Percentiles rank a stretch among this genome's conserved stretches.
Evolutionary conservation across 2,113 vertebrate genomes (phyloP).

Genomic region (rabbit (Oryctolagus cuniculus)): DNA sequence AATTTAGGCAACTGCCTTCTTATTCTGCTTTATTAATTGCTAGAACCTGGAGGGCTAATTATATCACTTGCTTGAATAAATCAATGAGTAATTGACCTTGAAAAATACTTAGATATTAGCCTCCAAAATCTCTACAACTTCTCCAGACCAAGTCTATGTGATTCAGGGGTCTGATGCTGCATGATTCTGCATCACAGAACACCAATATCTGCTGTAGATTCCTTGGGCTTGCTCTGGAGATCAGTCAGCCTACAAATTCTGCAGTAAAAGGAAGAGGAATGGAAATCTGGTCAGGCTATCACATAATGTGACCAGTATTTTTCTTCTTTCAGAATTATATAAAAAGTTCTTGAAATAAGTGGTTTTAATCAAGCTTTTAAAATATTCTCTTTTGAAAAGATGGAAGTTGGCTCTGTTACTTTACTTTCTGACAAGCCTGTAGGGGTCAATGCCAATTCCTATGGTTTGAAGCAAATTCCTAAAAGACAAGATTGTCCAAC

Average conservation of each 20-base stretch:
- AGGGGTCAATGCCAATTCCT: not conserved
- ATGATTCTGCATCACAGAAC: not conserved
- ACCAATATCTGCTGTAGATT: not conserved
- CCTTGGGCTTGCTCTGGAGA: not conserved
- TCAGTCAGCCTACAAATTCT: not conserved
- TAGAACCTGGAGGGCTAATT: not conserved
- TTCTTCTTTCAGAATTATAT: not conserved
- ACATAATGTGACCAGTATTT: not conserved
- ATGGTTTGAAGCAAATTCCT: not conserved
- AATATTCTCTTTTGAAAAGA: conserved; percentile 1
- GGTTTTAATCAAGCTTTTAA: conserved; percentile 1
- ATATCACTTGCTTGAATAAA: not conserved
- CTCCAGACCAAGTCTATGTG: not conserved
- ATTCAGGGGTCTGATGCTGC: not conserved
- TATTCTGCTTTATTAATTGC: not conserved
- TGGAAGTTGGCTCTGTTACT: not conserved
- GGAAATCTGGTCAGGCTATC: not conserved
- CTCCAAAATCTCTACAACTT: not conserved
- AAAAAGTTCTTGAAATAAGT: not conserved
- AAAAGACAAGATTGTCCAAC: not conserved
- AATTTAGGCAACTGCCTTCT: not conserved
- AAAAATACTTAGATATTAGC: not conserved
- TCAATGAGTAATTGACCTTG: not conserved
- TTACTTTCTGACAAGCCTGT: not conserved
- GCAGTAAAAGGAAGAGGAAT: not conserved